Conservation (phyloP, 1,140 invertebrate genomes). For the Conopomorpha cramerella region DNA sequence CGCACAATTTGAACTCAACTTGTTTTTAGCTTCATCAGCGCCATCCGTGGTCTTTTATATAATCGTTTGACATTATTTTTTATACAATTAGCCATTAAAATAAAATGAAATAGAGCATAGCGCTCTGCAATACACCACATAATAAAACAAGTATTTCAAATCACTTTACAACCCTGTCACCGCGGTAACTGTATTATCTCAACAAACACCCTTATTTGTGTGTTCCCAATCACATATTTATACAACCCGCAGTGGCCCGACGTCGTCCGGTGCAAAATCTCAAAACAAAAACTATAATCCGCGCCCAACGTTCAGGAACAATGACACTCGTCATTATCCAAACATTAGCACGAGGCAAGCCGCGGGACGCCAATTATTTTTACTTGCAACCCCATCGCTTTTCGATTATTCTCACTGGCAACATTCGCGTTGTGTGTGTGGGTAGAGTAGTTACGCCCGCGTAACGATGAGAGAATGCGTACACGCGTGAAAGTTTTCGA, state of each 20-base stretch:
- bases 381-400: slow-evolving; percentile 35
- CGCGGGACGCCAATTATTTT: slow-evolving; percentile 53
- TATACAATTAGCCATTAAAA: too few relatives aligned
- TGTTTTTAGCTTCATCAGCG: too few relatives aligned
- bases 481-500: slow-evolving; percentile 2
- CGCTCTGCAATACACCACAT: too few relatives aligned
- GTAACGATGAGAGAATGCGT: too few relatives aligned
- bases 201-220: slow-evolving; percentile 8
- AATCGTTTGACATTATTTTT: too few relatives aligned
- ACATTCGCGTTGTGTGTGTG: slow-evolving; percentile 9
- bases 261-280: slow-evolving; percentile 28
- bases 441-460: too few relatives aligned
- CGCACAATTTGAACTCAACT: too few relatives aligned
- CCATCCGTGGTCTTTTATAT: too few relatives aligned
- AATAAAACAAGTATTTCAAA: too few relatives aligned
- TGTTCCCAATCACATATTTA: slow-evolving; percentile 18
- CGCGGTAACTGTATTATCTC: not conserved
- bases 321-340: slow-evolving; percentile 44
- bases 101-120: too few relatives aligned
- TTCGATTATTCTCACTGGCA: slow-evolving; percentile 25
- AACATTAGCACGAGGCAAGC: slow-evolving; percentile 39
- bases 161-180: not conserved
- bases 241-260: slow-evolving; percentile 19
- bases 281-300: slow-evolving; percentile 39
- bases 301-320: slow-evolving; percentile 16